Evolutionary conservation across 2,797 vertebrate genomes (phyloP).

Genomic region (Cryptoblepharus egeriae): DNA sequence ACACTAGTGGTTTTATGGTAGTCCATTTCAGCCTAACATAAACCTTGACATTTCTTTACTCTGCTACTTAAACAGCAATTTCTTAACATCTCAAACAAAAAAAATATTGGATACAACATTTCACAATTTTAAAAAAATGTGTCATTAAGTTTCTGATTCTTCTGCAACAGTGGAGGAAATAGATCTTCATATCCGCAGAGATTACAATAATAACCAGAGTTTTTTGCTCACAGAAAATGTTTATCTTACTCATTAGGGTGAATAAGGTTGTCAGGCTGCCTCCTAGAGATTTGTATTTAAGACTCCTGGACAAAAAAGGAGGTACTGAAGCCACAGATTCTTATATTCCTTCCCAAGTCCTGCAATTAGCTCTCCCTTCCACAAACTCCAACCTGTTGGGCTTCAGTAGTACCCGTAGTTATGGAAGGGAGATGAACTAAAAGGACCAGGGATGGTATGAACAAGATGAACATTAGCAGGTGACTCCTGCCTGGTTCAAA

Average conservation of each 20-base stretch:
- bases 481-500: no score
- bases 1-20: no score
- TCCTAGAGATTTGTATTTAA: background rate
- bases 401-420: no score
- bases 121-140: background rate
- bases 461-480: no score
- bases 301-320: background rate
- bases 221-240: background rate
- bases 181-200: background rate
- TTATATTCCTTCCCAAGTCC: background rate
- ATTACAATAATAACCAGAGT: background rate
- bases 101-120: background rate
- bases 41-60: background rate
- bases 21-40: fast-evolving
- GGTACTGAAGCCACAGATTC: background rate
- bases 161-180: background rate
- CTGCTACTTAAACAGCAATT: background rate
- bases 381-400: no score
- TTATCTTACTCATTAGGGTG: background rate
- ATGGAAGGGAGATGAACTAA: no score
- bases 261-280: background rate
- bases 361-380: background rate
- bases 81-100: background rate
- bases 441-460: no score
- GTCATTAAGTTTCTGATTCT: background rate